Conservation (phyloP, 2,888 invertebrate genomes). For the Troglohyphantes excavatus region DNA sequence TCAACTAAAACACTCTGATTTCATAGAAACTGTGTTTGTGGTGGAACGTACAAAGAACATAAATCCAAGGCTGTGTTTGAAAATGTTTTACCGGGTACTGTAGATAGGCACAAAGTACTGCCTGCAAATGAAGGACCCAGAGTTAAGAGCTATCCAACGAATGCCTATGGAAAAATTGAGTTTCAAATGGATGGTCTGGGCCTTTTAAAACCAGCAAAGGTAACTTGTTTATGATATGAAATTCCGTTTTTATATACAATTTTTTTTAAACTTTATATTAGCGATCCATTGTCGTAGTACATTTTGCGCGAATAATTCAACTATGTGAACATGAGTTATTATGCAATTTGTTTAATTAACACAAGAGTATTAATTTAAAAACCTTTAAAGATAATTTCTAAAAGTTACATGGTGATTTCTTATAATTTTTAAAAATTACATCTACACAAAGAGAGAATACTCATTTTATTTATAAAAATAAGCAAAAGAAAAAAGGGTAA, state of each 20-base stretch:
- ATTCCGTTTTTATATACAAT: too few species aligned
- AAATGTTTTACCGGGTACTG: constrained; percentile 60
- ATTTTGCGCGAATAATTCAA: neutral
- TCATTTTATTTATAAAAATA: too few species aligned
- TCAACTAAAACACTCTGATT: too few species aligned
- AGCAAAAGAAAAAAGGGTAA: too few species aligned
- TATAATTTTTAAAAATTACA: too few species aligned
- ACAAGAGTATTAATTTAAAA: too few species aligned
- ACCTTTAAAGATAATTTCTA: too few species aligned
- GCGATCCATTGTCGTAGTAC: neutral
- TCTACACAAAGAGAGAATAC: too few species aligned
- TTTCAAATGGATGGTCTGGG: constrained; percentile 80
- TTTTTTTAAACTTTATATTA: neutral
- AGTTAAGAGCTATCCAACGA: constrained; percentile 79
- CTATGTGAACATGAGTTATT: neutral
- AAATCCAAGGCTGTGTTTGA: constrained; percentile 55
- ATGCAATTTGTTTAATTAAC: neutral
- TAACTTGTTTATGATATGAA: constrained; percentile 23
- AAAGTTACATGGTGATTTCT: too few species aligned
- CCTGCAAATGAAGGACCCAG: constrained; percentile 68
- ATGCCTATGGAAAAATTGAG: constrained; percentile 81
- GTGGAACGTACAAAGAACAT: constrained; percentile 70
- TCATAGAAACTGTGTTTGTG: constrained; percentile 69
- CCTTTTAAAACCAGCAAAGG: constrained; percentile 69
- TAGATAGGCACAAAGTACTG: constrained; percentile 54